These are phyloP conservation scores for Oreochromis mossambicus DNA, from an alignment of 2,797 vertebrate genomes.

Conservation along the genomic window DNA sequence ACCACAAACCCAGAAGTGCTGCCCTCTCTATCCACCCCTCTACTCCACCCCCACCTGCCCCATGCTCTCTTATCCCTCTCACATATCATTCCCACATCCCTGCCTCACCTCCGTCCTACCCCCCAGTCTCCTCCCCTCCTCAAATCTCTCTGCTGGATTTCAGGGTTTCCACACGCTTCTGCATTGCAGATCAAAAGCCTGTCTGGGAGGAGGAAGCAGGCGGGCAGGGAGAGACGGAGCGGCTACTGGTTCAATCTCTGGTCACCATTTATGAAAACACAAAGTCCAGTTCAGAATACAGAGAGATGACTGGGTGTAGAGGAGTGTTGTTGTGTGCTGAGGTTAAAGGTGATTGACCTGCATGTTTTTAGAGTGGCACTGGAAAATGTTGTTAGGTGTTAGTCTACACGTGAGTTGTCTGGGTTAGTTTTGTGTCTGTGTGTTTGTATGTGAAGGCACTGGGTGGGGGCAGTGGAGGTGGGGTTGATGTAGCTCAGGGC, in stretches of 20 bases:
- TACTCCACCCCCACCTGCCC: constrained; percentile 34
- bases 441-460: constrained; percentile 11
- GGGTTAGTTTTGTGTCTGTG: constrained; percentile 37
- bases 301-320: constrained; percentile 38
- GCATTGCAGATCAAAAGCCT: constrained; percentile 4
- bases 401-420: constrained; percentile 40
- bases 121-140: neutral
- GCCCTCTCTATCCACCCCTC: constrained; percentile 44
- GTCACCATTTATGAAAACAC: constrained; percentile 50
- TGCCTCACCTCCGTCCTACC: constrained; percentile 12
- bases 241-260: constrained; percentile 34
- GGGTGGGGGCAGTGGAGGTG: constrained; percentile 31
- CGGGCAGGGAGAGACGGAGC: neutral
- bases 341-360: constrained; percentile 54
- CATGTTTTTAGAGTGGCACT: constrained; percentile 25
- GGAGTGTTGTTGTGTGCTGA: constrained; percentile 59
- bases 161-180: constrained; percentile 11
- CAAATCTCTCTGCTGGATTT: constrained; percentile 6
- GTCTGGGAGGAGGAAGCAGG: constrained; percentile 18
- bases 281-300: constrained; percentile 57
- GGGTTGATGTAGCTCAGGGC: constrained; percentile 52
- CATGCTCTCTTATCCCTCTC: constrained; percentile 15
- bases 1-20: constrained; percentile 59
- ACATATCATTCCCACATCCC: constrained; percentile 29
- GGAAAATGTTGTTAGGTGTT: constrained; percentile 4